These are phyloP conservation scores for Clytia hemisphaerica DNA, from an alignment of 30 jellyfish, hydroid and myxozoan species.

Conservation along the genomic window DNA sequence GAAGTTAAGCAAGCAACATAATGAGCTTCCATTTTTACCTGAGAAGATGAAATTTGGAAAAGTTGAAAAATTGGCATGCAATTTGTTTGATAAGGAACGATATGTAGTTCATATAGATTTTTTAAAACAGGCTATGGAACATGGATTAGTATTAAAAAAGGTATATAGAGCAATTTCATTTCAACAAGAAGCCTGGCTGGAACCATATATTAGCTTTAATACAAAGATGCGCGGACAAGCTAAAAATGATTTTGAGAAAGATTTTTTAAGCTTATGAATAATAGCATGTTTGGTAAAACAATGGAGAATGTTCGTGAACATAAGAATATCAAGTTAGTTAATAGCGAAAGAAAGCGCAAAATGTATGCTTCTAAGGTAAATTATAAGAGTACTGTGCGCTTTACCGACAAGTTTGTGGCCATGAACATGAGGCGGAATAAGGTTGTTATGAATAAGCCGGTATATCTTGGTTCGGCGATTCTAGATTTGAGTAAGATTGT, in stretches of 20 bases:
- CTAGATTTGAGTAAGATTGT: conserved; percentile 39
- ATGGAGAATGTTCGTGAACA: conserved; percentile 9
- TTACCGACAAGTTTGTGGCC: conserved; percentile 33
- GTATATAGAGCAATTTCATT: neutral
- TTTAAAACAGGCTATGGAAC: conserved; percentile 17
- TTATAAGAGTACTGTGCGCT: conserved; percentile 23
- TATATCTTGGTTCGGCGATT: conserved; percentile 39
- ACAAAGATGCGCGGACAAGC: conserved; percentile 1
- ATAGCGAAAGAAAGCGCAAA: neutral
- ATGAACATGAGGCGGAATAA: conserved; percentile 18
- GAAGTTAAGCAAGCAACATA: conserved; percentile 44
- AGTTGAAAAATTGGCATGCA: conserved; percentile 42
- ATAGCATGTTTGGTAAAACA: neutral
- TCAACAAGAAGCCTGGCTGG: conserved; percentile 17
- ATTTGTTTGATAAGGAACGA: conserved; percentile 22
- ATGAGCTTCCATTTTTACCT: conserved; percentile 54
- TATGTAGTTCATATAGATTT: conserved; percentile 39
- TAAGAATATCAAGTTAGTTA: neutral
- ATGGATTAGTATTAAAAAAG: conserved; percentile 4
- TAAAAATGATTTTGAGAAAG: conserved; percentile 7
- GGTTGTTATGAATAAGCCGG: conserved; percentile 34
- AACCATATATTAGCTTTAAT: conserved; percentile 3
- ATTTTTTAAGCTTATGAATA: conserved; percentile 3
- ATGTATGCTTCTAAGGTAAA: conserved; percentile 15
- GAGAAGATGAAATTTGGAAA: conserved; percentile 13